A percentile compares a stretch with the other conserved stretches of the same genome.
Evolutionary conservation across 2,797 vertebrate genomes (phyloP).

Genomic region (Pangasius krempfi): DNA sequence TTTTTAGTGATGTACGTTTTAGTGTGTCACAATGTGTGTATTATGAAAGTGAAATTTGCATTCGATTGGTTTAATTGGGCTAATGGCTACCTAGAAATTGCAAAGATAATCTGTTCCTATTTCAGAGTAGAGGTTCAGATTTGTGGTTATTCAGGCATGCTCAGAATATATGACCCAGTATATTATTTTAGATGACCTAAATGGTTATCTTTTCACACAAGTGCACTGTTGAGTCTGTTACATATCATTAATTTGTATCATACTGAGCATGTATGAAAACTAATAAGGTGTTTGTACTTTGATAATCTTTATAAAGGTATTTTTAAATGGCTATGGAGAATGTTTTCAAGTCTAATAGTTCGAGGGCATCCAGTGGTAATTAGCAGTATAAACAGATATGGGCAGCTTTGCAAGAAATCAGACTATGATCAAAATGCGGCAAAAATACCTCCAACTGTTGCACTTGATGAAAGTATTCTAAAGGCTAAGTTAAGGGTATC

Average conservation of each 20-base stretch:
- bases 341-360: constrained; percentile 10
- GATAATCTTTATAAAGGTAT: neutral
- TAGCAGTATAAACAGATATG: constrained; percentile 26
- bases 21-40: neutral
- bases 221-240: too few species aligned
- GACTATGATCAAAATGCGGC: constrained; percentile 13
- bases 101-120: neutral
- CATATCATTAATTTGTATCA: neutral
- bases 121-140: neutral
- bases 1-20: neutral
- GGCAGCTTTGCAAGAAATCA: constrained; percentile 11
- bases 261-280: neutral
- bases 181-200: neutral
- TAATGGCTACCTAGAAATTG: too few species aligned
- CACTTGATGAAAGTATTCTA: neutral
- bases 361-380: constrained; percentile 18
- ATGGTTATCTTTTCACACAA: neutral
- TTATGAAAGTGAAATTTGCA: neutral
- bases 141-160: neutral
- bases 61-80: neutral
- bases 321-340: neutral
- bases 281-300: neutral
- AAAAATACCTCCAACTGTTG: constrained; percentile 1
- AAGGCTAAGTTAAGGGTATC: neutral
- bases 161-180: neutral